Evolutionary conservation across 2,888 invertebrate species (phyloP).

Genomic region (Acanthopleura granulata): DNA sequence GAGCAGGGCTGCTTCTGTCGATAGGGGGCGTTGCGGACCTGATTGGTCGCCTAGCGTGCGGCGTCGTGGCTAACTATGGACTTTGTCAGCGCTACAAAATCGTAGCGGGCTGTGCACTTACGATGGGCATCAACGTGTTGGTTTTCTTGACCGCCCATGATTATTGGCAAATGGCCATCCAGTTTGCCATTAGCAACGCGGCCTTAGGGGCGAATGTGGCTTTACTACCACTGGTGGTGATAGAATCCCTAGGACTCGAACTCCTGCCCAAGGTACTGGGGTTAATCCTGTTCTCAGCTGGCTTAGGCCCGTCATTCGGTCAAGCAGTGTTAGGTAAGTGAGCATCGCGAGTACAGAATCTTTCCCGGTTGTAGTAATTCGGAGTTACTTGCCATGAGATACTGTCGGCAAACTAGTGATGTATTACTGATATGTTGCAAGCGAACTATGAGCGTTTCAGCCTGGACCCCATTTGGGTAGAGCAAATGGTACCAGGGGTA

Average conservation of each 20-base stretch:
- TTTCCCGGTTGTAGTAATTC: too few relatives aligned
- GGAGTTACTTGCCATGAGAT: too few relatives aligned
- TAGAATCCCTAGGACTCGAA: conserved; percentile 2
- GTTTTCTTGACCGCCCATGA: neutral
- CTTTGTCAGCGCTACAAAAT: neutral
- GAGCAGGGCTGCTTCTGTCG: neutral
- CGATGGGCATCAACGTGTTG: neutral
- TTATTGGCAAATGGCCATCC: conserved; percentile 11
- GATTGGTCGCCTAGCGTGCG: neutral
- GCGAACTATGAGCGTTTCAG: too few relatives aligned
- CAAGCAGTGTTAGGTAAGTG: conserved; percentile 7
- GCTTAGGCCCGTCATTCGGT: neutral
- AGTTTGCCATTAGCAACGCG: neutral
- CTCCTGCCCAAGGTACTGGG: neutral
- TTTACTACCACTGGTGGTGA: neutral
- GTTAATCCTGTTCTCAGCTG: neutral
- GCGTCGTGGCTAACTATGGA: neutral
- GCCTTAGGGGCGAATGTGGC: neutral
- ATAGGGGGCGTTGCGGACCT: conserved; percentile 12
- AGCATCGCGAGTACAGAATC: too few relatives aligned
- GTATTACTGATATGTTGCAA: neutral
- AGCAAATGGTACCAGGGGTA: too few relatives aligned
- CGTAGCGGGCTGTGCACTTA: neutral
- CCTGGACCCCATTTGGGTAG: too few relatives aligned
- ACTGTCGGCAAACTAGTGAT: neutral